Percentiles rank a stretch among this genome's conserved stretches.
phyloP scores from a whole-genome alignment of 2,888 invertebrate genomes.

The Tyria jacobaeae region DNA sequence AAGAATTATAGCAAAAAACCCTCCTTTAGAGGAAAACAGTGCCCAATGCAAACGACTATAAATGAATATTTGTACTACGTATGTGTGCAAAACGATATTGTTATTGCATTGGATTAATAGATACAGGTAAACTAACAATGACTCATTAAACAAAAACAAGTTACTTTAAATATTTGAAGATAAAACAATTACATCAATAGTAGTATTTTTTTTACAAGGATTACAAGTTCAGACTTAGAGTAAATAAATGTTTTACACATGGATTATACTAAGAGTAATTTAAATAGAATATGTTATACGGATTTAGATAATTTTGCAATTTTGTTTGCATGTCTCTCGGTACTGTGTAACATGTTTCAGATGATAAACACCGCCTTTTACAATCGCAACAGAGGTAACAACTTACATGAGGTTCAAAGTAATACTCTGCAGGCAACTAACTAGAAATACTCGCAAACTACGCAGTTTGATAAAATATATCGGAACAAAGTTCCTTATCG shows the following conservation, averaged over 20 bases:
- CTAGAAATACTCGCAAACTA: background rate
- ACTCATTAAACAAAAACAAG: slow-evolving; percentile 6
- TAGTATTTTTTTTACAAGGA: slow-evolving; percentile 32
- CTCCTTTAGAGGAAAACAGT: background rate
- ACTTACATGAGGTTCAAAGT: background rate
- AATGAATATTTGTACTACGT: background rate
- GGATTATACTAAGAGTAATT: slow-evolving; percentile 33
- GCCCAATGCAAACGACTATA: background rate
- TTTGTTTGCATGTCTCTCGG: background rate
- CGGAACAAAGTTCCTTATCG: too few species aligned
- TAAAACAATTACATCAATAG: slow-evolving; percentile 20
- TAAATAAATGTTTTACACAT: slow-evolving; percentile 29
- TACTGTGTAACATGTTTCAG: background rate
- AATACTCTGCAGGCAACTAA: too few species aligned
- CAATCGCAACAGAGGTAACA: background rate
- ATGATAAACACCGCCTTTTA: background rate
- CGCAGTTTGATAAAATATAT: background rate
- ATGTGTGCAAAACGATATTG: background rate
- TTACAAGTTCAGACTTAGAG: slow-evolving; percentile 20
- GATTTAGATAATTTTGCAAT: slow-evolving; percentile 36
- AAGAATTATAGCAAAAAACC: background rate
- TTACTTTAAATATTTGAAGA: slow-evolving; percentile 10
- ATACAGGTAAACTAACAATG: background rate
- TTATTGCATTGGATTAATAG: background rate
- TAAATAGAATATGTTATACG: slow-evolving; percentile 39